Percentiles rank a stretch among this genome's conserved stretches.
phyloP scores from a whole-genome alignment of 2,888 invertebrate genomes.

The Mesorhabditis spiculigera region DNA sequence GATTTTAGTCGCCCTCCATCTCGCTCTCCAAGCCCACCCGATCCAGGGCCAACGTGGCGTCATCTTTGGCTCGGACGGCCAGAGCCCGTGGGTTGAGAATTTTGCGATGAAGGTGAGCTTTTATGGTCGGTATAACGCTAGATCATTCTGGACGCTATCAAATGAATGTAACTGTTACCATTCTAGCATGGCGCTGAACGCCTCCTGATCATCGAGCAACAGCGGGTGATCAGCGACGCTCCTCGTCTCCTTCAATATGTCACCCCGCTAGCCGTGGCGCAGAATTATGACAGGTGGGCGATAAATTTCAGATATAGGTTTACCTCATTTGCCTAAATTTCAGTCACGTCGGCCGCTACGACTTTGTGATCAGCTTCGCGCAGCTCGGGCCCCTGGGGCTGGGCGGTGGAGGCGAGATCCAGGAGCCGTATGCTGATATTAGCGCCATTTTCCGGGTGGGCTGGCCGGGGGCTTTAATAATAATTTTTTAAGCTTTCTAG shows the following conservation, averaged over 20 bases:
- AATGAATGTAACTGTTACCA: background rate
- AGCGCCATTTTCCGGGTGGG: conserved; percentile 6
- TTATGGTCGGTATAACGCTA: background rate
- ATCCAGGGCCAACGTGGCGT: background rate
- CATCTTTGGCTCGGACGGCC: background rate
- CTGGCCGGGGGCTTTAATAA: background rate
- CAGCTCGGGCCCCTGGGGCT: background rate
- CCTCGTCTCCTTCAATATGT: background rate
- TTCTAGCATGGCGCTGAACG: conserved; percentile 4
- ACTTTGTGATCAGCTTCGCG: background rate
- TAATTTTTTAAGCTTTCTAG: background rate
- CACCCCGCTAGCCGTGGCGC: background rate
- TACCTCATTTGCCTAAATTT: background rate
- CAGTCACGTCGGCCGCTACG: background rate
- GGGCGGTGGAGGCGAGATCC: background rate
- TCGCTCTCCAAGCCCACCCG: background rate
- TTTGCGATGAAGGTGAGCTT: conserved; percentile 2
- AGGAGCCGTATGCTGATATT: background rate
- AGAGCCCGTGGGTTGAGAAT: background rate
- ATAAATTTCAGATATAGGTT: background rate
- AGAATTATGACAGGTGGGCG: background rate
- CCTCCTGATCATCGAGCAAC: background rate
- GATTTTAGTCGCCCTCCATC: background rate
- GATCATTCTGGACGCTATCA: background rate
- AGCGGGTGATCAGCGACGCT: background rate